Evolutionary conservation across 1,140 invertebrate genomes (phyloP).

Genomic region (Drosophila santomea): DNA sequence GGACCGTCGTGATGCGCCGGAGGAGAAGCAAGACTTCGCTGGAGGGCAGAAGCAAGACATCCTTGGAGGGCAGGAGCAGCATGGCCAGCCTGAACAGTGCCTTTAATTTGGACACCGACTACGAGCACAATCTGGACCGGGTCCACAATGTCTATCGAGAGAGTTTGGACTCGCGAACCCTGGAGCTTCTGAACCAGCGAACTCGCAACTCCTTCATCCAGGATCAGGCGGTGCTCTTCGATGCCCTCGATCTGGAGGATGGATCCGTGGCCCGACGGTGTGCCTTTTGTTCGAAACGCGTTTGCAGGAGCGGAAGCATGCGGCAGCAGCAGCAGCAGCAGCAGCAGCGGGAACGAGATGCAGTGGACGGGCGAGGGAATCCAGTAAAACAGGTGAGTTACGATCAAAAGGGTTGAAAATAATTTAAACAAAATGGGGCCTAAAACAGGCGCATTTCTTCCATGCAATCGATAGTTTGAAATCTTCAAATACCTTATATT

Average conservation of each 20-base stretch:
- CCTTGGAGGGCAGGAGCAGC: constrained; percentile 41
- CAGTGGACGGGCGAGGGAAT: constrained; percentile 63
- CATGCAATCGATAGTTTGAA: too few species aligned
- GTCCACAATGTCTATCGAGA: constrained; percentile 78
- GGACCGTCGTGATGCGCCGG: constrained; percentile 37
- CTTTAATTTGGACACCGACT: constrained; percentile 69
- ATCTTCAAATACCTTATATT: neutral
- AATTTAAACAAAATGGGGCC: too few species aligned
- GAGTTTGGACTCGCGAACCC: constrained; percentile 78
- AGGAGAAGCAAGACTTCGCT: constrained; percentile 29
- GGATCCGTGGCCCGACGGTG: constrained; percentile 46
- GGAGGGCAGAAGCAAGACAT: constrained; percentile 54
- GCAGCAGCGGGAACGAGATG: constrained; percentile 47
- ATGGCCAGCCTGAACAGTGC: constrained; percentile 55
- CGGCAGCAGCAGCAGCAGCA: constrained; percentile 45
- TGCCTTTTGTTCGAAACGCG: constrained; percentile 31
- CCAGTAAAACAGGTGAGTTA: constrained; percentile 63
- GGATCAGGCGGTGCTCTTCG: constrained; percentile 62
- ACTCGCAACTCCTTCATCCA: constrained; percentile 75
- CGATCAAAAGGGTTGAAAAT: too few species aligned
- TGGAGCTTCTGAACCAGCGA: constrained; percentile 70
- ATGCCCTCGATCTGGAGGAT: constrained; percentile 73
- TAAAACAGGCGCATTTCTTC: too few species aligned
- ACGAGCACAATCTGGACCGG: constrained; percentile 76
- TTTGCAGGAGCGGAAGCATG: constrained; percentile 49